phyloP scores from a whole-genome alignment of 2,797 vertebrate species.

The Thunnus albacares region DNA sequence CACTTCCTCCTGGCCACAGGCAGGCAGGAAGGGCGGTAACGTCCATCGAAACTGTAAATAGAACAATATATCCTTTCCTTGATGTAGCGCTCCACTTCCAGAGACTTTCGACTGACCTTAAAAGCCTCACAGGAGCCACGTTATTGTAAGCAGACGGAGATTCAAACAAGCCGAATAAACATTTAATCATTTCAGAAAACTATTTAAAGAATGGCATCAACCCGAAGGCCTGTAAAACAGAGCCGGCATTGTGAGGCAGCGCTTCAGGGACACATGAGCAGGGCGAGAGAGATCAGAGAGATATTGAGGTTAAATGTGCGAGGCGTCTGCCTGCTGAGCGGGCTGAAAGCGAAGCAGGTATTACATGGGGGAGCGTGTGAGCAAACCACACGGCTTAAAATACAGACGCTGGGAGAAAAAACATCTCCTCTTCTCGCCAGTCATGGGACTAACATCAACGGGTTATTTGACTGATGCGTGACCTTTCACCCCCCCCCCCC shows the following conservation, averaged over 20 bases:
- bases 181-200: constrained; percentile 23
- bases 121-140: neutral
- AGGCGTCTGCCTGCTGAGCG: constrained; percentile 27
- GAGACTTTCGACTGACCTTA: neutral
- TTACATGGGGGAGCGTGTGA: constrained; percentile 57
- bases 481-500: constrained; percentile 40
- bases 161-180: neutral
- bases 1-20: constrained; percentile 74
- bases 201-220: constrained; percentile 45
- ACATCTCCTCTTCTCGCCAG: constrained; percentile 1
- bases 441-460: constrained; percentile 63
- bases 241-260: constrained; percentile 27
- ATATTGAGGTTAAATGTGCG: constrained; percentile 53
- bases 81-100: constrained; percentile 1
- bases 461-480: constrained; percentile 30
- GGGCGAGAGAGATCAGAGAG: constrained; percentile 5
- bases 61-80: constrained; percentile 67
- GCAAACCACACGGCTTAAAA: constrained; percentile 62
- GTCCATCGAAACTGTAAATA: constrained; percentile 68
- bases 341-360: constrained; percentile 42
- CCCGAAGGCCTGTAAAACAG: constrained; percentile 24
- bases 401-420: constrained; percentile 41
- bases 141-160: neutral
- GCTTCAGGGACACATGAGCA: constrained; percentile 17
- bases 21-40: constrained; percentile 80